phyloP scores from a whole-genome alignment of 2,113 vertebrate genomes.

The Nannospalax galili region DNA sequence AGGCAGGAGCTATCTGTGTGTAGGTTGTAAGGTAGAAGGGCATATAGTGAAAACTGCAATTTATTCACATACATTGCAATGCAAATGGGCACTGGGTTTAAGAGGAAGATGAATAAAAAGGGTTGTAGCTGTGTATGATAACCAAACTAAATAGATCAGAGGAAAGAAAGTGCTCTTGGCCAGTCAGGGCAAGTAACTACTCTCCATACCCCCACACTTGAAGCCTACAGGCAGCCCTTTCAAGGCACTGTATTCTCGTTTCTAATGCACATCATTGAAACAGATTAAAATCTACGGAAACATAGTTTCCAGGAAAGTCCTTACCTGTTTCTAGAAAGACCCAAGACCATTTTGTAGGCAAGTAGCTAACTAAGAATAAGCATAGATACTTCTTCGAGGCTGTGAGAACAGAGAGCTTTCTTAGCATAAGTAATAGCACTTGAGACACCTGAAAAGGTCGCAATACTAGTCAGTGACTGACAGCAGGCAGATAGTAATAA shows the following conservation, averaged over 20 bases:
- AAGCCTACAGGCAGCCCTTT: background rate
- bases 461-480: background rate
- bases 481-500: background rate
- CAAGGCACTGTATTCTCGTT: background rate
- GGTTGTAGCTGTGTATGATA: background rate
- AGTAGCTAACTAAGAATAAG: background rate
- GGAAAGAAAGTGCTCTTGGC: background rate
- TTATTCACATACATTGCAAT: background rate
- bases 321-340: background rate
- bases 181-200: background rate
- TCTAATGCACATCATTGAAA: background rate
- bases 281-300: background rate
- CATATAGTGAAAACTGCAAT: background rate
- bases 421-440: background rate
- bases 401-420: background rate
- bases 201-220: background rate
- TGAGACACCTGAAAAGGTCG: background rate
- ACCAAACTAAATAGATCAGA: background rate
- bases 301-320: background rate
- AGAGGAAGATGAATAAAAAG: background rate
- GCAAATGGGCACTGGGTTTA: background rate
- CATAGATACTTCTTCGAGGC: background rate
- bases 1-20: background rate
- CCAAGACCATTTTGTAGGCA: background rate
- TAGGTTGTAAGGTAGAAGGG: too few species aligned